Conservation (phyloP, 2,888 invertebrate genomes). For the Dryobota labecula region DNA sequence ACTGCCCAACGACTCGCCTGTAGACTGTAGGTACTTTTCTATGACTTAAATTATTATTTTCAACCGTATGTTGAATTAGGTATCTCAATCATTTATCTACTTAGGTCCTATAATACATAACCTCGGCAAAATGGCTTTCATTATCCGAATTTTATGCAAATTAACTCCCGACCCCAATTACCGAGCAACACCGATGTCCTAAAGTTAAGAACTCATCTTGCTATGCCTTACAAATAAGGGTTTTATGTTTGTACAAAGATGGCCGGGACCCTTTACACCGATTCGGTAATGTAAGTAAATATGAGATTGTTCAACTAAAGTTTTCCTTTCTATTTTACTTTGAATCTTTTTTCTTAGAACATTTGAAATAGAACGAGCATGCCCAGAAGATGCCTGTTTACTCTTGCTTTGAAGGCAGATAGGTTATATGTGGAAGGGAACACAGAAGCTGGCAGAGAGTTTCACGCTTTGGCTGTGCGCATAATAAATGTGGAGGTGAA, state of each 20-base stretch:
- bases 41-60: no score
- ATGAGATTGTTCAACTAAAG: conserved; percentile 26
- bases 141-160: neutral
- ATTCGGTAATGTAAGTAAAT: conserved; percentile 31
- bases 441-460: no score
- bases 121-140: neutral
- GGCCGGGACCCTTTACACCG: conserved; percentile 11
- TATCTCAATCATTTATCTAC: no score
- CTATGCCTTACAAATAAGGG: conserved; percentile 10
- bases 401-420: no score
- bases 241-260: conserved; percentile 13
- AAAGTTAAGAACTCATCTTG: conserved; percentile 26
- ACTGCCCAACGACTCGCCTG: no score
- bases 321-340: conserved; percentile 23
- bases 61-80: neutral
- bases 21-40: no score
- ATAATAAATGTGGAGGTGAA: no score
- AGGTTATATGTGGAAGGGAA: no score
- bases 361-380: no score
- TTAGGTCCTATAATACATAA: no score
- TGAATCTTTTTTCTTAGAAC: conserved; percentile 7
- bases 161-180: conserved; percentile 21
- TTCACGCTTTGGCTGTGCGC: no score
- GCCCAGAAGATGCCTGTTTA: no score
- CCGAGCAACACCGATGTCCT: neutral